These are phyloP conservation scores for Montipora sp. DNA, from an alignment of 64 coral and sea anemone species.

Conservation along the genomic window DNA sequence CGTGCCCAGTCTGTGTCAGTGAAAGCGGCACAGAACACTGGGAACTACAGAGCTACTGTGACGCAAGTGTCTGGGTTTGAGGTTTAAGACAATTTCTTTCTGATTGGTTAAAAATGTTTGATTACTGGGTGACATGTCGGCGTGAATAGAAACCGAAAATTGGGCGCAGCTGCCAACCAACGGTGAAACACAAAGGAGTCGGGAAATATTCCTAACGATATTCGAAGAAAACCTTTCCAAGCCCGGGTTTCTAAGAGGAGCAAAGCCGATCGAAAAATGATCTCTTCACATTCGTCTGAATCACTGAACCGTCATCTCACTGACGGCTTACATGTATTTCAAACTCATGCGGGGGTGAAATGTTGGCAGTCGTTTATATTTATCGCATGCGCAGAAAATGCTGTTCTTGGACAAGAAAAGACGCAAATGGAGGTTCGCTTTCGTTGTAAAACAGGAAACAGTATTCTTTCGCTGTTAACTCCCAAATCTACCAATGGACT, in stretches of 20 bases:
- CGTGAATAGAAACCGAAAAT: constrained; percentile 11
- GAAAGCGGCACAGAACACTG: neutral
- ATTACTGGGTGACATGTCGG: constrained; percentile 23
- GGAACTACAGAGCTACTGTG: neutral
- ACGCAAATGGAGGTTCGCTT: neutral
- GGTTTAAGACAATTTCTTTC: neutral
- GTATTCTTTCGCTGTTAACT: neutral
- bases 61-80: neutral
- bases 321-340: neutral
- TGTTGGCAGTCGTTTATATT: neutral
- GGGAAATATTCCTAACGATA: constrained; percentile 25
- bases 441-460: constrained; percentile 3
- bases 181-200: neutral
- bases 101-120: constrained; percentile 23
- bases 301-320: neutral
- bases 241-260: neutral
- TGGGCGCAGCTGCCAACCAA: constrained; percentile 28
- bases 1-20: too few relatives aligned
- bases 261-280: neutral
- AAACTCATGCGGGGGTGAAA: neutral
- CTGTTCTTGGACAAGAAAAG: neutral
- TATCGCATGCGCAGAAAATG: constrained; percentile 45
- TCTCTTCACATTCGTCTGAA: neutral
- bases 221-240: neutral
- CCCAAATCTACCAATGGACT: neutral